A percentile compares a stretch with the other conserved stretches of the same genome.
phyloP scores from a whole-genome alignment of 2,113 vertebrate species.

The Scortum barcoo region DNA sequence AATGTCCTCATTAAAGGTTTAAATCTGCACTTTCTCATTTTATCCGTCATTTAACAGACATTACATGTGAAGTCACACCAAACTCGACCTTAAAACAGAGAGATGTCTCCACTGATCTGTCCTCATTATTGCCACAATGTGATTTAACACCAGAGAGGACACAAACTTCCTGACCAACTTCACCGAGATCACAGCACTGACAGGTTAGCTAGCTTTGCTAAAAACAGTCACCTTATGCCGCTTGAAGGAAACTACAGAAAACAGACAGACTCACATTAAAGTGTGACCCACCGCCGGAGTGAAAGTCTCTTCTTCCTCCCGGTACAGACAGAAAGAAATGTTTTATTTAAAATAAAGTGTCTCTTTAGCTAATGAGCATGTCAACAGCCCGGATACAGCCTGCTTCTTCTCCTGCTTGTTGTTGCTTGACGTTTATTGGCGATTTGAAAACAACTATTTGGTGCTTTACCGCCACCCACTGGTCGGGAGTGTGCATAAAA shows the following conservation, averaged over 20 bases:
- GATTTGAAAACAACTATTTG: too few species aligned
- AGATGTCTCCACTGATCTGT: rapidly evolving
- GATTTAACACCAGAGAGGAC: neutral
- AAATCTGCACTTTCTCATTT: too few species aligned
- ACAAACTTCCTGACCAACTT: neutral
- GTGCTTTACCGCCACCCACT: neutral
- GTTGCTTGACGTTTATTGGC: too few species aligned
- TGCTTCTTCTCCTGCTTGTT: neutral
- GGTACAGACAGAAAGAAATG: neutral
- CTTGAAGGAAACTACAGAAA: neutral
- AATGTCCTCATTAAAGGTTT: neutral
- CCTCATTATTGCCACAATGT: neutral
- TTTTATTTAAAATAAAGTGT: neutral
- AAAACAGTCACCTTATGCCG: neutral
- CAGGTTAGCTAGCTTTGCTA: slow-evolving; percentile 36
- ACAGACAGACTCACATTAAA: slow-evolving; percentile 30
- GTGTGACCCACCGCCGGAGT: neutral
- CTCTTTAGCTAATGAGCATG: neutral
- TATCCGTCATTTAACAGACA: too few species aligned
- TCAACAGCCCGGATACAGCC: neutral
- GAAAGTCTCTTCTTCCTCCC: neutral
- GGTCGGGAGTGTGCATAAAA: neutral
- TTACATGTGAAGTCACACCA: too few species aligned
- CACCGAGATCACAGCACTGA: neutral
- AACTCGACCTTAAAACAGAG: neutral